Percentiles rank a stretch among this genome's conserved stretches.
phyloP scores from a whole-genome alignment of 2,113 vertebrate species.

The Okapia johnstoni region DNA sequence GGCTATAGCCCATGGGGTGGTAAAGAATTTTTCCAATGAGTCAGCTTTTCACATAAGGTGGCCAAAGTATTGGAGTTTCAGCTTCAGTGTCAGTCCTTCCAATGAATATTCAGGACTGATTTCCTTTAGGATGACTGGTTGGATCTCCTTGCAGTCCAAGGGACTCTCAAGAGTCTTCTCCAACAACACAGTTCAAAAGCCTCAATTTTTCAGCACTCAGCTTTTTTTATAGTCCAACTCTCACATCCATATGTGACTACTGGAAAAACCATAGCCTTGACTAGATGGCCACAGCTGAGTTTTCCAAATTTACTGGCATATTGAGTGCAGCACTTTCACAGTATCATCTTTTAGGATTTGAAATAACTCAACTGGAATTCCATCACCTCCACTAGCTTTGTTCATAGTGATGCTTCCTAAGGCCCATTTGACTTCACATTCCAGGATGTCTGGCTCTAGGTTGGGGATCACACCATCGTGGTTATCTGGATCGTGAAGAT shows the following conservation, averaged over 20 bases:
- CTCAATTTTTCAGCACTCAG: fast-evolving
- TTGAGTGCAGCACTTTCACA: neutral
- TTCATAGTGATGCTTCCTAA: neutral
- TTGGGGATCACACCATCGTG: neutral
- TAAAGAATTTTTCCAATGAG: neutral
- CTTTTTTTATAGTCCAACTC: neutral
- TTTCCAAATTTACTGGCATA: neutral
- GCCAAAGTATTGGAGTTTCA: neutral
- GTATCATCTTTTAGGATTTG: neutral
- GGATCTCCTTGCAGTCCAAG: neutral
- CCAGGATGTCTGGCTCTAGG: neutral
- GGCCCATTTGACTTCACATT: neutral
- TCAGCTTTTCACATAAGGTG: neutral
- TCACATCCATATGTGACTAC: neutral
- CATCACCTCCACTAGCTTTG: neutral
- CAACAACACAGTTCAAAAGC: neutral
- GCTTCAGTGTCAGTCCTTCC: neutral
- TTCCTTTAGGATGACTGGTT: neutral
- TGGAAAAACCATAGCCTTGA: neutral
- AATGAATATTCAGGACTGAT: neutral
- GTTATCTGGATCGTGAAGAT: neutral
- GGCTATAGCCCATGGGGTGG: too few species aligned
- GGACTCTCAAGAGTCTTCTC: neutral
- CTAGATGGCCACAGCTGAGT: neutral
- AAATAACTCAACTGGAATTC: neutral